Evolutionary conservation across 2,113 vertebrate genomes (phyloP).

Genomic region (Malurus alboscapulatus): DNA sequence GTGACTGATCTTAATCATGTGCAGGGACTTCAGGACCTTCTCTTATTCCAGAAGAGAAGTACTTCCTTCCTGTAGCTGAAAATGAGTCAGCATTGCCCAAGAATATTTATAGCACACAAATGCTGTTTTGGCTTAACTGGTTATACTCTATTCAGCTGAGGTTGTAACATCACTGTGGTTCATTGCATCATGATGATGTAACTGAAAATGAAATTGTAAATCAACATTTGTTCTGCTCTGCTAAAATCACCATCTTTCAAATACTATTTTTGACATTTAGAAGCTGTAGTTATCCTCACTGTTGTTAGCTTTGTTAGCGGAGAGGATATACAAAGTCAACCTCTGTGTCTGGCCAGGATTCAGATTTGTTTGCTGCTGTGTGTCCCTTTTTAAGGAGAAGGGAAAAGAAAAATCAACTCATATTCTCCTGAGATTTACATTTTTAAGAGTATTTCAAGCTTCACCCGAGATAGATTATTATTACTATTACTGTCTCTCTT

Average conservation of each 20-base stretch:
- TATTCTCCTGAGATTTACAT: not conserved
- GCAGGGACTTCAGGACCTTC: not conserved
- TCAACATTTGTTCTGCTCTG: not conserved
- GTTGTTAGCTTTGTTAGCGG: not conserved
- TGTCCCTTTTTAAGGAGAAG: not conserved
- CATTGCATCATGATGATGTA: not conserved
- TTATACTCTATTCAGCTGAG: not conserved
- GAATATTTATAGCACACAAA: not conserved
- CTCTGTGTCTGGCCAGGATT: not conserved
- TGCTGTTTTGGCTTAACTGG: not conserved
- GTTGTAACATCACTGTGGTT: not conserved
- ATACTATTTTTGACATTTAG: not conserved
- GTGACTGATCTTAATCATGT: conserved; percentile 26
- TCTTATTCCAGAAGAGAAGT: not conserved
- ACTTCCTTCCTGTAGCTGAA: not conserved
- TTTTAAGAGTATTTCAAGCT: not conserved
- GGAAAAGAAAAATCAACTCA: not conserved
- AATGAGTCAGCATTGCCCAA: not conserved
- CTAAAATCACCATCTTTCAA: not conserved
- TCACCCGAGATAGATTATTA: not conserved
- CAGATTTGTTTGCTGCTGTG: not conserved
- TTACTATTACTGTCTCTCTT: not conserved
- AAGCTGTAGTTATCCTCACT: not conserved
- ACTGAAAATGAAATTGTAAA: not conserved
- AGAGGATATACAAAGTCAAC: not conserved